Base-by-base conservation (phyloP, 2,113 vertebrate genomes). In the Lutjanus erythropterus region DNA sequence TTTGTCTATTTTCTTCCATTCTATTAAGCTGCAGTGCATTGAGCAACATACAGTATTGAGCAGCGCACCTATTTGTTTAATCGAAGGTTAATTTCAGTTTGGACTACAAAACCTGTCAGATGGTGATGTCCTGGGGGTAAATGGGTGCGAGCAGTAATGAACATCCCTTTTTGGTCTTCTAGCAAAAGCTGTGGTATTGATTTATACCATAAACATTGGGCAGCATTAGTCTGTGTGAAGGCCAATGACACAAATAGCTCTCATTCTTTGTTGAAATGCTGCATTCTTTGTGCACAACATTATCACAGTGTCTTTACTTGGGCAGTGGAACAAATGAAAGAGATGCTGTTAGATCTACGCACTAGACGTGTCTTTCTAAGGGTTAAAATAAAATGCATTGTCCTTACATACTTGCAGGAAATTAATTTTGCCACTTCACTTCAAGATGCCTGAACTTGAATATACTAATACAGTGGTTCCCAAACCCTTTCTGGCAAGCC, bases 161-260 rank as follows among this genome's bases (percentile, higher is more conserved):
- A 23, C 25, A 50, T 44, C 39, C 68, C 3, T 44, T 23, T 64
- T 58, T 66, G 37, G 37, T 29, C 19, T 67, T 47, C 14, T 9
- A 25, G 31, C 29, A 18, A 55, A 78, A 71, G 46, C 42, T 35
- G 5, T 6, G 23, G 31, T 72, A 81, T 77, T 67, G 41, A 67
- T 56, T 71, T 46, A 33, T 29, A 35, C 25, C 33, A 33, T 64
- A 39, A 60, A 73, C 37, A 55, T 29, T 15, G 35, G 27, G 11
- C 33, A 47, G 58, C 47, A 39, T 72, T 46, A 12, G 31, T 62
- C 35, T 33, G 14, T 49, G 21, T 62, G 47, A 56, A 41, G 41
- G 62, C 58, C 19, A 49, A 27, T 47, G 19, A 31, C 27, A 23
- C n/a, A 33, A 58, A 64, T 15, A 46, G 35, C 41, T 53, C 33